These are phyloP conservation scores for Sitta carolinensis DNA, from an alignment of 2,797 vertebrate genomes.

Conservation along the genomic window DNA sequence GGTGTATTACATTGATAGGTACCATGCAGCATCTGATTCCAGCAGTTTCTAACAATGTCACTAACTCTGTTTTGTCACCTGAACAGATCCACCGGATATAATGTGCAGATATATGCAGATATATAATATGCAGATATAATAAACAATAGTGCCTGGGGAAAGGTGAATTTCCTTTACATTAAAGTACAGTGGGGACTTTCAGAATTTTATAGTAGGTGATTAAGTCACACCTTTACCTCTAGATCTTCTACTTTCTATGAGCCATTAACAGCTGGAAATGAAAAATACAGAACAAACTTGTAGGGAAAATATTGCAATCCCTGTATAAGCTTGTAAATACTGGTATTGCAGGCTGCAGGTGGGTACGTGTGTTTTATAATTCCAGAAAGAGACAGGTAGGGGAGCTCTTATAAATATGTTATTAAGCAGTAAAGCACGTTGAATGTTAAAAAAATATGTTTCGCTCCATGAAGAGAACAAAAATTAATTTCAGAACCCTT, in stretches of 20 bases:
- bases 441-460: not conserved
- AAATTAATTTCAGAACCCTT: not conserved
- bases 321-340: slow-evolving; percentile 57
- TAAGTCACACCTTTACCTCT: slow-evolving; percentile 52
- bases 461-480: not conserved
- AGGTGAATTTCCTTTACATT: slow-evolving; percentile 50
- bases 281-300: slow-evolving; percentile 56
- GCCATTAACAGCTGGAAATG: slow-evolving; percentile 59
- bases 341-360: slow-evolving; percentile 45
- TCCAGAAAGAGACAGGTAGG: slow-evolving; percentile 65
- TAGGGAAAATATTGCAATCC: slow-evolving; percentile 46
- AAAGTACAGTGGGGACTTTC: slow-evolving; percentile 38
- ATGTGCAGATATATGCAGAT: not conserved
- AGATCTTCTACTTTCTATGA: slow-evolving; percentile 34
- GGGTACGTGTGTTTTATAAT: slow-evolving; percentile 45
- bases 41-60: not conserved
- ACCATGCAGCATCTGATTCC: not conserved
- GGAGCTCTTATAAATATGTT: slow-evolving; percentile 63
- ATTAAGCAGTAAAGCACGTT: slow-evolving; percentile 45
- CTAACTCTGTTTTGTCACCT: not conserved
- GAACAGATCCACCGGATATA: not conserved
- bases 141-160: not conserved
- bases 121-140: slow-evolving; percentile 22
- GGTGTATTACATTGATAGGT: not conserved
- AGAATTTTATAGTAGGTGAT: slow-evolving; percentile 16